These are phyloP conservation scores for Harpalus rubripes DNA, from an alignment of 2,888 invertebrate species.

Conservation along the genomic window DNA sequence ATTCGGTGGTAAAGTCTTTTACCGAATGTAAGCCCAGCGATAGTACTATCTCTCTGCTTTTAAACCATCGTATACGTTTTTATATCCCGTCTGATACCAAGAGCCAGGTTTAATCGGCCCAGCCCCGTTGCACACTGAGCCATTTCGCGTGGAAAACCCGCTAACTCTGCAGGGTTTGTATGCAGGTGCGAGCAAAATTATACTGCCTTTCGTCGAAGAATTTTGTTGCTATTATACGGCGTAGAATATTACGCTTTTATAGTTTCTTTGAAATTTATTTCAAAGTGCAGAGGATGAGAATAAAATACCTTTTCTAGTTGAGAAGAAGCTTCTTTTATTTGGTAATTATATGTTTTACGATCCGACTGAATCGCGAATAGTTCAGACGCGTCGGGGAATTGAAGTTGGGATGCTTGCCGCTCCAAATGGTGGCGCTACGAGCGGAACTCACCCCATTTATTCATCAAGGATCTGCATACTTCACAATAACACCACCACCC, in stretches of 20 bases:
- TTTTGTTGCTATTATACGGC: slow-evolving; percentile 66
- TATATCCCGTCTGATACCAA: slow-evolving; percentile 55
- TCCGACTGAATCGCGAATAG: slow-evolving; percentile 64
- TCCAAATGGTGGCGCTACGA: slow-evolving; percentile 2
- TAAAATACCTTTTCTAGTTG: slow-evolving; percentile 67
- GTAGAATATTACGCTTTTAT: slow-evolving; percentile 67
- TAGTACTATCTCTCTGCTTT: slow-evolving; percentile 50
- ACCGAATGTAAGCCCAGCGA: neutral
- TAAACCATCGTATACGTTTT: slow-evolving; percentile 54
- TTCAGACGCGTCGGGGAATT: slow-evolving; percentile 59
- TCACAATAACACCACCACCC: neutral
- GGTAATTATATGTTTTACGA: slow-evolving; percentile 67
- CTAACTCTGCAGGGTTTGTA: slow-evolving; percentile 31
- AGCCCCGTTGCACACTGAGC: slow-evolving; percentile 25
- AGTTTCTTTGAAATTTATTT: slow-evolving; percentile 68
- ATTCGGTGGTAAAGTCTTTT: neutral
- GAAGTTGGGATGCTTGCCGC: slow-evolving; percentile 30
- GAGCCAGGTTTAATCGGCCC: slow-evolving; percentile 42
- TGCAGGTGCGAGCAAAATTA: slow-evolving; percentile 60
- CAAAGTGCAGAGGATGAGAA: slow-evolving; percentile 67
- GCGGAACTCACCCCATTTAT: slow-evolving; percentile 5
- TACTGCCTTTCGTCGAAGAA: slow-evolving; percentile 66
- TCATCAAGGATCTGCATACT: slow-evolving; percentile 1
- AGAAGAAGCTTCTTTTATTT: slow-evolving; percentile 66
- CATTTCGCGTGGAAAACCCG: neutral